A percentile compares a stretch with the other conserved stretches of the same genome.
Conservation (phyloP, 2,797 vertebrate species). For the Schizothorax lantsangensis region DNA sequence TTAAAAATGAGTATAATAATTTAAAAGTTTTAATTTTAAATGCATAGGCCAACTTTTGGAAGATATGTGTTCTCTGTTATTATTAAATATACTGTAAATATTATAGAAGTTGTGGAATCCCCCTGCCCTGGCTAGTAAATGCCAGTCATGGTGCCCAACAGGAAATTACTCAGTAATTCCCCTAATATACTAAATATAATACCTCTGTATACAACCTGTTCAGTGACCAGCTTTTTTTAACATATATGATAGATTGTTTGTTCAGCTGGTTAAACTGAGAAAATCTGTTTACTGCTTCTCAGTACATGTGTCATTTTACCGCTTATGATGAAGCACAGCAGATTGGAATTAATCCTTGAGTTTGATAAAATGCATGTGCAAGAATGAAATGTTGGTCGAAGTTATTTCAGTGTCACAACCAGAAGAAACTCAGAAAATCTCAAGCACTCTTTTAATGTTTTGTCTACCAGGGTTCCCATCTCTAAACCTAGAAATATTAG, state of each 20-base stretch:
- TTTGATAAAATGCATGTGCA: conserved; percentile 11
- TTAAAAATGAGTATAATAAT: not conserved
- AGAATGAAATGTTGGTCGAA: not conserved
- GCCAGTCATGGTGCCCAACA: conserved; percentile 23
- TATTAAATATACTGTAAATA: not conserved
- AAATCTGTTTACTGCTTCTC: not conserved
- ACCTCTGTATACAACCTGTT: not conserved
- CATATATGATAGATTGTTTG: not conserved
- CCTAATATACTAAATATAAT: not conserved
- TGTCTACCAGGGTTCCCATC: not conserved
- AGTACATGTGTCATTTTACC: not conserved
- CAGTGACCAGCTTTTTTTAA: not conserved
- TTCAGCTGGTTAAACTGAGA: not conserved
- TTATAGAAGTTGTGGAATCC: conserved; percentile 22
- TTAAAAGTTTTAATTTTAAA: not conserved
- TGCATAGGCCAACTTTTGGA: not conserved
- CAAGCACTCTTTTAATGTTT: not conserved
- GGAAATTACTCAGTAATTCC: conserved; percentile 34
- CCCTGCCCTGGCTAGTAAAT: not conserved
- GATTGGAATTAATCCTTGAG: conserved; percentile 39
- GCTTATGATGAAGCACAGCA: not conserved
- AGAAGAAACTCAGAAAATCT: not conserved
- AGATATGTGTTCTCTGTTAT: not conserved
- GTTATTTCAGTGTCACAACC: conserved; percentile 42
- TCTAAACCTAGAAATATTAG: not conserved